These are phyloP conservation scores for Kryptopterus vitreolus DNA, from an alignment of 2,797 vertebrate genomes.

Conservation along the genomic window DNA sequence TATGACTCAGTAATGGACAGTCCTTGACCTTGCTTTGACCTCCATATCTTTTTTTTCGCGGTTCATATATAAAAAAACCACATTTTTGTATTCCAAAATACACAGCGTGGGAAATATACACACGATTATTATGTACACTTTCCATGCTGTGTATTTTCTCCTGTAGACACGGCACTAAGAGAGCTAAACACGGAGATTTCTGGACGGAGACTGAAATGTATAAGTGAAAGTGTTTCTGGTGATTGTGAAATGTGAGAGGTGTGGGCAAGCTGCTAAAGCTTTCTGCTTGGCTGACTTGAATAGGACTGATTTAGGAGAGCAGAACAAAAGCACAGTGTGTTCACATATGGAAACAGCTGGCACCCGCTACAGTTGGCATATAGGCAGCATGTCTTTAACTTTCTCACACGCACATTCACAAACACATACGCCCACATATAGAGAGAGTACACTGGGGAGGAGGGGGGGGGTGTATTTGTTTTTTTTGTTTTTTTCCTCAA, in stretches of 20 bases:
- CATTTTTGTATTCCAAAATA: neutral
- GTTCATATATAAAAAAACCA: neutral
- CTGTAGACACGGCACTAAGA: neutral
- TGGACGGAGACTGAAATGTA: conserved; percentile 31
- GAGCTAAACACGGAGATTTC: conserved; percentile 12
- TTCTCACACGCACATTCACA: conserved; percentile 22
- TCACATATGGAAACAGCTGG: conserved; percentile 43
- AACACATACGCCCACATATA: neutral
- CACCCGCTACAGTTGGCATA: conserved; percentile 40
- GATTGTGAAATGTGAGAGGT: conserved; percentile 48
- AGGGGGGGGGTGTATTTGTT: too few species aligned
- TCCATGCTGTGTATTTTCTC: too few species aligned
- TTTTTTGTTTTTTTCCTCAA: too few species aligned
- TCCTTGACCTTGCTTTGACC: neutral
- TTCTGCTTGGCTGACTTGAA: conserved; percentile 48
- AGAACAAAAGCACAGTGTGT: conserved; percentile 51
- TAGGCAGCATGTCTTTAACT: conserved; percentile 5
- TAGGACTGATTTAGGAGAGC: conserved; percentile 38
- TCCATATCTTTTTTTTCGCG: neutral
- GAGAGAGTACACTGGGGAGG: too few species aligned
- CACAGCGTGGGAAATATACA: neutral
- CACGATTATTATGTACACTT: too few species aligned
- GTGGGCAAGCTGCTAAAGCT: conserved; percentile 43
- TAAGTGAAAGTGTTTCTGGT: conserved; percentile 38
- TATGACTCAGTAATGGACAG: neutral